A percentile compares a stretch with the other conserved stretches of the same genome.
Evolutionary conservation across 2,888 invertebrate genomes (phyloP).

Genomic region (Eristalinus aeneus): DNA sequence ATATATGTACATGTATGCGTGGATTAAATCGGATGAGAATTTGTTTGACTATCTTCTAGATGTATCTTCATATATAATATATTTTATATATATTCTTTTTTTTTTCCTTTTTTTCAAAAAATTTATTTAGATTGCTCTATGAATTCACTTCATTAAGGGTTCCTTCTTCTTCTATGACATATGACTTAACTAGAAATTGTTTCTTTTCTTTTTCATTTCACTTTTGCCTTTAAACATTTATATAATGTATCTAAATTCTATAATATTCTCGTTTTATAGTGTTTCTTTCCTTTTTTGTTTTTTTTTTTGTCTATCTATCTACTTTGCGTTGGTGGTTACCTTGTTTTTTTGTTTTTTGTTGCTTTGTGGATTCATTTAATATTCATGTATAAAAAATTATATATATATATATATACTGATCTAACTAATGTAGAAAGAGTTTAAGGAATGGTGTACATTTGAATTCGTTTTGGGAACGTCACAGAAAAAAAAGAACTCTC

Average conservation of each 20-base stretch:
- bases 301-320: constrained; percentile 55
- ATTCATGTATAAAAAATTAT: constrained; percentile 60
- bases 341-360: constrained; percentile 18
- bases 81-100: constrained; percentile 5
- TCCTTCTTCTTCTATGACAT: constrained; percentile 18
- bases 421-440: constrained; percentile 55
- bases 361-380: constrained; percentile 12
- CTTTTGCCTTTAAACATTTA: constrained; percentile 43
- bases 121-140: constrained; percentile 60
- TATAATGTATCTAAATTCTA: constrained; percentile 31
- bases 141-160: constrained; percentile 26
- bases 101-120: constrained; percentile 22
- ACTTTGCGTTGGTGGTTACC: constrained; percentile 63
- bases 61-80: constrained; percentile 21
- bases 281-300: constrained; percentile 24
- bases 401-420: constrained; percentile 50
- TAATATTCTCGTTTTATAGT: background rate
- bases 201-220: background rate
- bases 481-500: too few relatives aligned
- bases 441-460: constrained; percentile 6
- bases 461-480: background rate
- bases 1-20: constrained; percentile 23
- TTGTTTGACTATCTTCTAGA: constrained; percentile 31
- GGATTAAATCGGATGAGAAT: constrained; percentile 59
- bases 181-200: constrained; percentile 41